Conservation (phyloP, 2,113 vertebrate genomes). For the Athene noctua region DNA sequence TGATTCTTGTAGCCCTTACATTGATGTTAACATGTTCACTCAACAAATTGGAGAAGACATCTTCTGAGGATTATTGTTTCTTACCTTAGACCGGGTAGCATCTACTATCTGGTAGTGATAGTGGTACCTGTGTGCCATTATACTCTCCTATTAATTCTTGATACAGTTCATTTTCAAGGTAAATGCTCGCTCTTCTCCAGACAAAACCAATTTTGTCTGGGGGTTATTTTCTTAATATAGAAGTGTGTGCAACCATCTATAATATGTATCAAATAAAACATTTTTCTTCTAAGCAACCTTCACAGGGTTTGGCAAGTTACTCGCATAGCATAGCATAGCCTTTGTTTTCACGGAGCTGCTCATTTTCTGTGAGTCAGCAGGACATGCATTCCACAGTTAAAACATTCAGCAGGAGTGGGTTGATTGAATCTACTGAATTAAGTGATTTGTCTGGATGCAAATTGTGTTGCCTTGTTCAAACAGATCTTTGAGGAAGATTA, state of each 20-base stretch:
- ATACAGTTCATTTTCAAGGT: neutral
- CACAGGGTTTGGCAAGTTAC: neutral
- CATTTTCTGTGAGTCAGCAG: neutral
- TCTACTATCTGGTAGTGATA: neutral
- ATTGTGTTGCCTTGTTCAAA: neutral
- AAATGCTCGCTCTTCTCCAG: neutral
- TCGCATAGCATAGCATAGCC: accelerated
- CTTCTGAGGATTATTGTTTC: neutral
- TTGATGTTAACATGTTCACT: neutral
- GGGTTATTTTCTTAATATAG: neutral
- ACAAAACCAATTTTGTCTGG: neutral
- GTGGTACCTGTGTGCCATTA: neutral
- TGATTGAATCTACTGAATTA: neutral
- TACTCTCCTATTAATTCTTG: neutral
- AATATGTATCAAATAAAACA: neutral
- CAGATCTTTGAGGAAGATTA: neutral
- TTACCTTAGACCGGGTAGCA: neutral
- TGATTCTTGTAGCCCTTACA: neutral
- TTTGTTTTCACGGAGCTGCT: neutral
- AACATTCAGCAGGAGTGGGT: neutral
- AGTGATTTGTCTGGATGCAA: neutral
- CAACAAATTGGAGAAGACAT: neutral
- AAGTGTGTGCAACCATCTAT: neutral
- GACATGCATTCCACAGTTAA: neutral
- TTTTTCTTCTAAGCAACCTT: neutral